Evolutionary conservation across 2,797 vertebrate species (phyloP), one percentile per base, ranked within the genome.

Genomic region (Acridotheres tristis): DNA sequence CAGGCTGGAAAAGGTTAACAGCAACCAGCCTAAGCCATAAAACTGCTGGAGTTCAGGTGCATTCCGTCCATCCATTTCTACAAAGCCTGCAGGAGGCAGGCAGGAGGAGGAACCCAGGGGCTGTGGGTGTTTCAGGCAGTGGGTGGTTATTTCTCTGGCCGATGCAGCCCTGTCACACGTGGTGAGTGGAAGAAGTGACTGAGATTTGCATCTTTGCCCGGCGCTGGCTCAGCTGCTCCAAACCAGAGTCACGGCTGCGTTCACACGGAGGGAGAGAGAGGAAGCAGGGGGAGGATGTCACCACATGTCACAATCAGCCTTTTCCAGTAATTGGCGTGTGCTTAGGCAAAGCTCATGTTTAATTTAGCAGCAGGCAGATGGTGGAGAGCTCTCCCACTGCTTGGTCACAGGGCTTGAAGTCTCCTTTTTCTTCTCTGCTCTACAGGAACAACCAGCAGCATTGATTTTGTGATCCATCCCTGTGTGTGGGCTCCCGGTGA

Each of bases 131-230:
- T 73, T 89, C 55, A 47, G 84, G 71, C 29, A 17, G n/a, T 47
- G 82, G 53, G 72, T 29, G 61, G 77, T 11, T 27, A 10, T 65
- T 58, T 30, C 6, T 0, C 32, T 38, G 23, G 62, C 53, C 61
- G 59, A 38, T 14, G 36, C 69, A 66, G 59, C 66, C n/a, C 17
- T 65, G 26, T 65, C 58, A 77, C 53, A 25, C 27, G 51, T 50
- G 87, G 47, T 9, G 65, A 83, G 86, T 20, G 62, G 65, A 83
- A 94, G 90, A 63, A 95, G 68, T 32, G 81, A 43, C 59, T 59
- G 90, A 90, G 78, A 92, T 89, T 89, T 93, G 72, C 78, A 80
- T 94, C 58, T 48, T 13, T 27, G 67, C 32, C 53, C 34, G 57
- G 75, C 1, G 4, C 79, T 75, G 81, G 27, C 55, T 23, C 53